Base-by-base conservation (phyloP, 2,113 vertebrate species). In the Physeter macrocephalus region DNA sequence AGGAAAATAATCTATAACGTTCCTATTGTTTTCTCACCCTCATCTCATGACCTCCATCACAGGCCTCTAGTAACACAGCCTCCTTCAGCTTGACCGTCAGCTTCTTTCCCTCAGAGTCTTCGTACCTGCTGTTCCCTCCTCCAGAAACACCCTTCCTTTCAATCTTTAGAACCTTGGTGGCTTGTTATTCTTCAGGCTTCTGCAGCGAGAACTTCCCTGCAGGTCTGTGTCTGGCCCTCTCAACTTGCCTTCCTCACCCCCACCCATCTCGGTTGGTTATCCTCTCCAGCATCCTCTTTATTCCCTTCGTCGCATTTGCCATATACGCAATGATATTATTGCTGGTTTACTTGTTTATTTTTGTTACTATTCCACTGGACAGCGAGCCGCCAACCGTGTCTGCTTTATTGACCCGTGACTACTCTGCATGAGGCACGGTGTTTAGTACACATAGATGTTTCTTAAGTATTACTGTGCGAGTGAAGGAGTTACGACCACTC, bases 381-480 rank as follows among this genome's bases (percentile, higher is more conserved):
- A 15, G 0, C 25, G n/a, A 49, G 71, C 49, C 36, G 14, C 34
- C 39, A 20, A 11, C 66, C 6, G 1, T 14, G 2, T 69, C 71
- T 69, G 12, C 31, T 52, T 31, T 75, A 69, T 69, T 96, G 41
- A 49, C 25, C 23, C 5, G 2, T 75, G 15, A 64, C 41, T 27
- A 34, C 13, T 59, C 31, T 11, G 4, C 13, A 6, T 8, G n/a
- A n/a, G 3, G 1, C n/a, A 39, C 17, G 4, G 6, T 14, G 29
- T 49, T 57, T 43, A 21, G 29, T 36, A 21, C 15, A 49, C 43
- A 61, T 8, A 54, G 11, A 15, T 25, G 41, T 41, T 43, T 52
- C 52, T 13, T 67, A 41, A 21, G 15, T 83, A 46, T n/a, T 81
- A 52, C 29, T 39, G 54, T 49, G 34, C 21, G 39, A 34, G 39